A percentile compares a stretch with the other conserved stretches of the same genome.
These are phyloP conservation scores for Ranitomeya imitator DNA, from an alignment of 2,113 vertebrate genomes.

Conservation along the genomic window DNA sequence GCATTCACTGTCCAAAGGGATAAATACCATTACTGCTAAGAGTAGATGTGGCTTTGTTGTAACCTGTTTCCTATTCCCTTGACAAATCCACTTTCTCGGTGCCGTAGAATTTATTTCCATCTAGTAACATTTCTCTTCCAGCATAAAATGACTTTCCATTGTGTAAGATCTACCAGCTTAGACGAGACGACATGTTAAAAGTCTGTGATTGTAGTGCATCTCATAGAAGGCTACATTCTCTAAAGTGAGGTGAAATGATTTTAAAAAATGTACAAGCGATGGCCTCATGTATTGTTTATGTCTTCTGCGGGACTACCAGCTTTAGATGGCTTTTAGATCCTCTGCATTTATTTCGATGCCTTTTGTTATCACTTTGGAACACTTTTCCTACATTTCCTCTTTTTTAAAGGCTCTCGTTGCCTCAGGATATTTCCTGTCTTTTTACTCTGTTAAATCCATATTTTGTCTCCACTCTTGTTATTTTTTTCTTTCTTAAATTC, in stretches of 20 bases:
- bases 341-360: neutral
- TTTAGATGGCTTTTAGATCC: neutral
- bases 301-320: neutral
- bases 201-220: neutral
- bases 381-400: neutral
- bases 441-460: neutral
- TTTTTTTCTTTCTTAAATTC: neutral
- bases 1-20: constrained; percentile 34
- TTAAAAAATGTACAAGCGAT: neutral
- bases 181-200: constrained; percentile 1
- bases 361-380: neutral
- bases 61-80: constrained; percentile 46
- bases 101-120: constrained; percentile 22
- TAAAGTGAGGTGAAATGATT: neutral
- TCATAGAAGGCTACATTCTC: neutral
- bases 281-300: neutral
- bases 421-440: constrained; percentile 4
- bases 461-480: neutral
- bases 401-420: neutral
- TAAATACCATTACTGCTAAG: constrained; percentile 50
- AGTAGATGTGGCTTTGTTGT: constrained; percentile 45
- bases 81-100: constrained; percentile 21
- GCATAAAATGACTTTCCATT: neutral
- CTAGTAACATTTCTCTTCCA: neutral
- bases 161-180: constrained; percentile 4